Evolutionary conservation across 2,888 invertebrate species (phyloP), one percentile per base, ranked within the genome.

Genomic region (Copidosoma aretas): DNA sequence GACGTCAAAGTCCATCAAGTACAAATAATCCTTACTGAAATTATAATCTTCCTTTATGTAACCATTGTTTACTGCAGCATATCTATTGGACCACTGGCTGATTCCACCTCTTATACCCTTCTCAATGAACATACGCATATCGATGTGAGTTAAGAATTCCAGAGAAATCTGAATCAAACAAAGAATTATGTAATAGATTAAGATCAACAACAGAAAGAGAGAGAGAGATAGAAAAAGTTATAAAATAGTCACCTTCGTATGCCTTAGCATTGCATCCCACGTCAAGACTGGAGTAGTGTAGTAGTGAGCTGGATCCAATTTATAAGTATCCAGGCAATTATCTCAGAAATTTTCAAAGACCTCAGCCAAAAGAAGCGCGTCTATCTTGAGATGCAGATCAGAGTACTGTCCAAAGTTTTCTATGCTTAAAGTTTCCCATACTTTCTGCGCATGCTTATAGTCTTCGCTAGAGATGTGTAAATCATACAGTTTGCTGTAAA

Each of bases 1-100:
- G 0, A 77, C 77, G 74, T 82, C 81, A 10, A 78, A 72, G 64
- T 79, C 81, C 49, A 76, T 73, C 24, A 83, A 57, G 68, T 75
- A 82, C 77, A 5, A 59, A 51, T 2, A n/a, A n/a, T 60, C 68
- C 73, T 75, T 22, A 10, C 15, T n/a, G 22, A 17, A 22, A 41
- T 68, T 32, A 53, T 64, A 62, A 39, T 70, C 46, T 24, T 57
- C 14, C 5, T 54, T 64, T 62, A 70, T 64, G 15, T 64, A 72
- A 49, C 25, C 56, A 59, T 72, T 64, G 41, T 70, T 72, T 17
- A 56, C 62, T 56, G 15, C 41, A 22, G 22, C 41, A 66, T 65
- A 3, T n/a, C 63, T 17, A 10, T 32, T 25, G 57, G 64, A 66
- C 22, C 53, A 19, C 53, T 53, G 21, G 19, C 19, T 19, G 19